A percentile compares a stretch with the other conserved stretches of the same genome.
Conservation (phyloP, 2,888 invertebrate species). For the Amphiduros pacificus region DNA sequence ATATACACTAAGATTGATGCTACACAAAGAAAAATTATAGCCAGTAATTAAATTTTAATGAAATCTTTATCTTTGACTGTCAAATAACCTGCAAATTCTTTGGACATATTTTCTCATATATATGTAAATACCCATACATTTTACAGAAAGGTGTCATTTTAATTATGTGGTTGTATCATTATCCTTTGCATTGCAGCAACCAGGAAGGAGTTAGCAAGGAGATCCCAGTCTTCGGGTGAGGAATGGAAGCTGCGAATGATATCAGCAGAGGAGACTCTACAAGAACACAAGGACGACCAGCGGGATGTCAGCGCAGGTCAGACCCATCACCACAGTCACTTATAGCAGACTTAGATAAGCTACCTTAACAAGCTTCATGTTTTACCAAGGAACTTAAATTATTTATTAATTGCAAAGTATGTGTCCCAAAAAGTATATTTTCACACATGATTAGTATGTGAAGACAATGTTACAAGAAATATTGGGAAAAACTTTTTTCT, state of each 20-base stretch:
- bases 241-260: conserved; percentile 42
- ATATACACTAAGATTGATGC: no score
- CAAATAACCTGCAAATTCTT: neutral
- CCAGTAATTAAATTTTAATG: neutral
- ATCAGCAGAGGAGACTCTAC: conserved; percentile 42
- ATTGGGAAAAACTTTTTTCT: no score
- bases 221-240: conserved; percentile 41
- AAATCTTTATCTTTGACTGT: neutral
- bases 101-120: neutral
- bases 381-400: no score
- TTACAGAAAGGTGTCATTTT: no score
- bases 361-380: no score
- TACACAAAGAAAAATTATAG: neutral
- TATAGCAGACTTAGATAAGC: no score
- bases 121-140: neutral
- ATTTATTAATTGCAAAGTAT: no score
- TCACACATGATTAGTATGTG: no score
- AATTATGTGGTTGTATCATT: neutral
- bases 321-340: no score
- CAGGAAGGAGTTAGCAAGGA: conserved; percentile 49
- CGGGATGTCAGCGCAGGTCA: no score
- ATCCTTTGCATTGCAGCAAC: conserved; percentile 35
- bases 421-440: no score
- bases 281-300: conserved; percentile 45
- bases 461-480: no score